A percentile compares a stretch with the other conserved stretches of the same genome.
phyloP scores from a whole-genome alignment of 2,113 vertebrate genomes.

The Eptesicus fuscus region DNA sequence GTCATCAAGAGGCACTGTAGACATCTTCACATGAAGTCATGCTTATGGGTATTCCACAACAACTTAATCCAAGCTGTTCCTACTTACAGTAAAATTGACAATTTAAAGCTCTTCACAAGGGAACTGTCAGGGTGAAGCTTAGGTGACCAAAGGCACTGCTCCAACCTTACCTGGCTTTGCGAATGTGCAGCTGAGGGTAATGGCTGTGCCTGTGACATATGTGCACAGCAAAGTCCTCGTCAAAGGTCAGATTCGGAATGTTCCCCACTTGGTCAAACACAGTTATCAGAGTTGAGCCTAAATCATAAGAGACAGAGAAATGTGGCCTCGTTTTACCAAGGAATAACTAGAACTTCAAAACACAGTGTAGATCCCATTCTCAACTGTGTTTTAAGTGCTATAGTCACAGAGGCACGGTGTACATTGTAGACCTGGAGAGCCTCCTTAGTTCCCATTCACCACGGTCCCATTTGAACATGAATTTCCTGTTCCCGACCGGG shows the following conservation, averaged over 20 bases:
- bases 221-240: conserved; percentile 72
- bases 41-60: not conserved
- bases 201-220: conserved; percentile 82
- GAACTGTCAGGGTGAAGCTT: not conserved
- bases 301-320: conserved; percentile 47
- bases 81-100: not conserved
- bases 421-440: not conserved
- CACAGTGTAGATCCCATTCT: not conserved
- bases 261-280: conserved; percentile 84
- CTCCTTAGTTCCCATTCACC: not conserved
- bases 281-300: conserved; percentile 80
- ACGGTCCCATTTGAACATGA: not conserved
- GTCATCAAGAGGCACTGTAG: not conserved
- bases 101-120: not conserved
- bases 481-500: not conserved
- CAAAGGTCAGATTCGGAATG: not conserved
- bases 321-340: not conserved
- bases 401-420: not conserved
- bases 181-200: conserved; percentile 83
- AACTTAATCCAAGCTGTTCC: not conserved
- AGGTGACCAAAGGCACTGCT: not conserved
- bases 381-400: not conserved
- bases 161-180: conserved; percentile 86
- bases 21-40: not conserved
- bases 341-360: not conserved